Evolutionary conservation across 2,113 vertebrate genomes (phyloP).

Genomic region (Uropsilus gracilis): DNA sequence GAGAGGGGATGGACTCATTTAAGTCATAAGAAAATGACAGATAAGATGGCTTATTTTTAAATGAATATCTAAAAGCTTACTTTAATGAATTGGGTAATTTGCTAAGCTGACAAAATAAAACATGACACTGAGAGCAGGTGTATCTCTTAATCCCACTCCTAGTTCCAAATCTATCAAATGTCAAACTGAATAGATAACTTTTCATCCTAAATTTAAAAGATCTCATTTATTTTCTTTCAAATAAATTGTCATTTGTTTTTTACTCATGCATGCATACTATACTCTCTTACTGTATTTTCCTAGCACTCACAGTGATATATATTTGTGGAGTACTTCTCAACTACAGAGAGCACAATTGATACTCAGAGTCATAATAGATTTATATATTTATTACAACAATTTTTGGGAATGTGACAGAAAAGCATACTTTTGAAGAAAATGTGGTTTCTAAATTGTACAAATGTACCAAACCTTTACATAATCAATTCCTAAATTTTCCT

Average conservation of each 20-base stretch:
- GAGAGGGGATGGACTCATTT: background rate
- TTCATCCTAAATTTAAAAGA: background rate
- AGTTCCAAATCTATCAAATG: background rate
- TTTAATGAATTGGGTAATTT: constrained; percentile 8
- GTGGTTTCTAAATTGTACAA: background rate
- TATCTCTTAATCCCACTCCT: constrained; percentile 9
- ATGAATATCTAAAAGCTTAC: constrained; percentile 7
- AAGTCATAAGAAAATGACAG: constrained; percentile 23
- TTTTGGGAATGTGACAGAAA: background rate
- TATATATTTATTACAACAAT: background rate
- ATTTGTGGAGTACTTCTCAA: background rate
- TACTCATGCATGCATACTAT: background rate
- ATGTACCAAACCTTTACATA: background rate
- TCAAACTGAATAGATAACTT: background rate
- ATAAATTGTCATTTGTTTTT: background rate
- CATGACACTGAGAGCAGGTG: background rate
- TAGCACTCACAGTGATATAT: background rate
- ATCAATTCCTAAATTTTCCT: background rate
- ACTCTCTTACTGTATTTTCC: background rate
- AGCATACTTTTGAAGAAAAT: background rate
- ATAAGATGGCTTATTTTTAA: constrained; percentile 46
- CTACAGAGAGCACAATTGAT: background rate
- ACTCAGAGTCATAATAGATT: background rate
- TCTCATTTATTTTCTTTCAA: constrained; percentile 28
- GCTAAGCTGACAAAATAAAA: constrained; percentile 14